A percentile compares a stretch with the other conserved stretches of the same genome.
phyloP scores from a whole-genome alignment of 1,140 invertebrate genomes.

The Nixonia krombeini region DNA sequence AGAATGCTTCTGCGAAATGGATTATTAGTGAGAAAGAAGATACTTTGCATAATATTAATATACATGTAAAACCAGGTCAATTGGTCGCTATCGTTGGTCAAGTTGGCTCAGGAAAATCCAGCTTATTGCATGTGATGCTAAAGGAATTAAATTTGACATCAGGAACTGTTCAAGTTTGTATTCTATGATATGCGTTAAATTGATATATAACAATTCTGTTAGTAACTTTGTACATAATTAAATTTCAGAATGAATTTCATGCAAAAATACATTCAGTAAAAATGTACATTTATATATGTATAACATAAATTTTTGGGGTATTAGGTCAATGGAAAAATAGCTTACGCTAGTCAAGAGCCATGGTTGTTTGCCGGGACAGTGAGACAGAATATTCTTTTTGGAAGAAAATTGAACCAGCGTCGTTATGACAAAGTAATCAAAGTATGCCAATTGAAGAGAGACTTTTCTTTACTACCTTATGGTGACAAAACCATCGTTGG shows the following conservation, averaged over 20 bases:
- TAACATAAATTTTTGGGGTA: constrained; percentile 24
- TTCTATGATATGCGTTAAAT: too few species aligned
- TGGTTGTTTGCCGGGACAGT: constrained; percentile 77
- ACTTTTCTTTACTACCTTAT: constrained; percentile 73
- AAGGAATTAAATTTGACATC: constrained; percentile 77
- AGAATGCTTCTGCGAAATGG: constrained; percentile 66
- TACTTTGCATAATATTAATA: constrained; percentile 72
- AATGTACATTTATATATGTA: neutral
- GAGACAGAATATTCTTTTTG: constrained; percentile 88
- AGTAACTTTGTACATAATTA: neutral
- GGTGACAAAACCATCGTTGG: constrained; percentile 86
- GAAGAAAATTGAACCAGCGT: constrained; percentile 75
- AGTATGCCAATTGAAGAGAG: constrained; percentile 75
- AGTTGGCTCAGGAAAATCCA: constrained; percentile 84
- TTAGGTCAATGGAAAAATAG: constrained; percentile 74
- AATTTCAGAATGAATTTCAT: too few species aligned
- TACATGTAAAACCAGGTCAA: constrained; percentile 76
- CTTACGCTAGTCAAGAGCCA: constrained; percentile 81
- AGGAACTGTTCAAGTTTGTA: constrained; percentile 71
- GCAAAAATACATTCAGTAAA: neutral
- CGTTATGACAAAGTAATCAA: constrained; percentile 75
- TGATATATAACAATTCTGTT: neutral
- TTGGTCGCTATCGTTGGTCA: constrained; percentile 83
- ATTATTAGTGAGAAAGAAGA: constrained; percentile 55
- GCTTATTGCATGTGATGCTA: constrained; percentile 83